Base-by-base conservation (phyloP, 2,113 vertebrate species). In the Mobula birostris region DNA sequence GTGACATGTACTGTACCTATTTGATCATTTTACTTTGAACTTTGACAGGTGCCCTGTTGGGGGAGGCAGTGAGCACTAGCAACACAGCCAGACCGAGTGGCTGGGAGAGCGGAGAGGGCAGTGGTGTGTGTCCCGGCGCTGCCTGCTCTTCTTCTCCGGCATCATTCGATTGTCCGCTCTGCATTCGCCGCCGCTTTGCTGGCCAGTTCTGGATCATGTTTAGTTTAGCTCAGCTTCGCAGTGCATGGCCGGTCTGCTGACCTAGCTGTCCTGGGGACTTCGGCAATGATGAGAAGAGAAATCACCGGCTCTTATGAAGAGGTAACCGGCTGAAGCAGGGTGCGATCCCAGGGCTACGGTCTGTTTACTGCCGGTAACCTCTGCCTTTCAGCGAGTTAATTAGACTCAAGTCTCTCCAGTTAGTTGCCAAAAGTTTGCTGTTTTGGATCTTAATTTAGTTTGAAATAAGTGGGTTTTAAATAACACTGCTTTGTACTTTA, bases 291-390 rank as follows among this genome's bases (percentile, higher is more conserved):
- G 19, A 95, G 97, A 79, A 97, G 96, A 0, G 97, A 98, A 85
- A 90, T 83, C 27, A 95, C 96, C 95, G 96, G 96, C 48, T 97
- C 97, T 87, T 99, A 99, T 95, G 96, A 96, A 94, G 98, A 98
- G 98, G 98, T 99, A 96, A 74, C 7, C 80, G 66, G 32, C 76
- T 11, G 91, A 7, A 94, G 61, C 61, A 72, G 91, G 58, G 11
- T 15, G 92, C 12, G 92, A 74, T 77, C 76, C 76, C 29, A 8
- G 29, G 68, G 68, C 68, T 27, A 77, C 76, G 9, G 76, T 27
- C 76, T 77, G 24, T 82, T 82, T 56, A 8, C 19, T 8, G 48
- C 40, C 17, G 48, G 48, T 17, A 56, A 2, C 80, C 14, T 56
- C 48, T 5, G 21, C 17, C 40, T 58, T 83, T 83, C 80, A 83